These are phyloP conservation scores for Harmothoe impar DNA, from an alignment of 2,888 invertebrate species.

Conservation along the genomic window DNA sequence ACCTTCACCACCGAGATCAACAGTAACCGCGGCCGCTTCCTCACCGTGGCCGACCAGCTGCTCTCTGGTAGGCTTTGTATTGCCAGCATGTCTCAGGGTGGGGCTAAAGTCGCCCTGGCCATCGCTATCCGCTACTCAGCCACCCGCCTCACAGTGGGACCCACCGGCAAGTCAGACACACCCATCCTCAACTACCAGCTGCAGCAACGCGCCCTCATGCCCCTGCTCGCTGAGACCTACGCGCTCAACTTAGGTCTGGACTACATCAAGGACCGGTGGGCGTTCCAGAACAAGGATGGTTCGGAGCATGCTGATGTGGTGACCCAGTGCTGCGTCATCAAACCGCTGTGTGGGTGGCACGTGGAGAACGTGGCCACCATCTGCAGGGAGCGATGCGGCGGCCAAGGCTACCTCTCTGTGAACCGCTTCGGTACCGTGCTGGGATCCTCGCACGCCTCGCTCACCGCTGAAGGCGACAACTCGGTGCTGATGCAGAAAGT, in stretches of 20 bases:
- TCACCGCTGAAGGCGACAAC: conserved; percentile 73
- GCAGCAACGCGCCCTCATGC: conserved; percentile 70
- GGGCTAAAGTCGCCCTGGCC: conserved; percentile 69
- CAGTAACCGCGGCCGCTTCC: conserved; percentile 68
- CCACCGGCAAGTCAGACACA: conserved; percentile 70
- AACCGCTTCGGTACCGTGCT: conserved; percentile 70
- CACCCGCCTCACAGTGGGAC: conserved; percentile 72
- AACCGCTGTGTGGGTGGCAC: conserved; percentile 70
- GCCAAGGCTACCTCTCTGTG: conserved; percentile 71
- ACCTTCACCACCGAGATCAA: conserved; percentile 69
- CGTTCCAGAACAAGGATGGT: conserved; percentile 66
- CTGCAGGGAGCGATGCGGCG: conserved; percentile 71
- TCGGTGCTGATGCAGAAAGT: conserved; percentile 72
- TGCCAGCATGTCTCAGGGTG: conserved; percentile 70
- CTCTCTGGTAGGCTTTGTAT: conserved; percentile 71
- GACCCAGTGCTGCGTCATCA: conserved; percentile 72
- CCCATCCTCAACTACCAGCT: conserved; percentile 71
- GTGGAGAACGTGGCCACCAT: conserved; percentile 69
- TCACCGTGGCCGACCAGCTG: conserved; percentile 72
- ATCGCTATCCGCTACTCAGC: conserved; percentile 71
- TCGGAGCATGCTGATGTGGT: conserved; percentile 71
- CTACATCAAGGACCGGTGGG: conserved; percentile 69
- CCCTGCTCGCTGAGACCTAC: conserved; percentile 70
- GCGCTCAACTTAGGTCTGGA: conserved; percentile 71
- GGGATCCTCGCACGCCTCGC: conserved; percentile 70